Evolutionary conservation across 2,113 vertebrate genomes (phyloP).

Genomic region (Rynchops niger): DNA sequence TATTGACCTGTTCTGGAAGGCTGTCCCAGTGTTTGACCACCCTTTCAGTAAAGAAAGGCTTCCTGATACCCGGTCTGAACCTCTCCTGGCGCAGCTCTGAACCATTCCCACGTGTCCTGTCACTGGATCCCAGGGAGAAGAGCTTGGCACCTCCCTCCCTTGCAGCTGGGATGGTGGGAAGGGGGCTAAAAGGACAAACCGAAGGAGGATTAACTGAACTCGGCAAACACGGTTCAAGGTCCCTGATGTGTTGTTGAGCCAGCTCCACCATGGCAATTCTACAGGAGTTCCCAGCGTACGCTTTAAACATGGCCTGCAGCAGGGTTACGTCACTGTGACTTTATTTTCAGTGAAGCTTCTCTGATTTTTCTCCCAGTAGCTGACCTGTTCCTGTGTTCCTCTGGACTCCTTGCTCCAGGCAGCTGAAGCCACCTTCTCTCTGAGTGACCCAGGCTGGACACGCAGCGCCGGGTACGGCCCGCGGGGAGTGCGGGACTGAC

Average conservation of each 20-base stretch:
- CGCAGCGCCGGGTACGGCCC: rapidly evolving
- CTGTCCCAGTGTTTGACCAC: background rate
- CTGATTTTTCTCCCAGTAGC: background rate
- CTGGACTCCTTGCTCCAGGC: background rate
- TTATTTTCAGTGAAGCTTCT: background rate
- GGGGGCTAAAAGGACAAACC: background rate
- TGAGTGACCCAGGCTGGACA: background rate
- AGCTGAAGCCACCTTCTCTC: background rate
- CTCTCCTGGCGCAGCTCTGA: background rate
- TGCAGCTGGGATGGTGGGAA: too few species aligned
- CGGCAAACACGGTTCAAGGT: rapidly evolving
- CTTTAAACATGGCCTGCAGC: background rate
- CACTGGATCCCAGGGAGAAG: background rate
- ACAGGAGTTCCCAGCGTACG: rapidly evolving
- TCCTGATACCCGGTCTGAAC: background rate
- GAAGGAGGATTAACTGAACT: background rate
- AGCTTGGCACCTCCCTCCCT: background rate
- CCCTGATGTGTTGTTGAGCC: background rate
- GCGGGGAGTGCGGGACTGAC: too few species aligned
- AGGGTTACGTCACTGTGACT: background rate
- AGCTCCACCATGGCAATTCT: background rate
- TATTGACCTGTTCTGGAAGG: background rate
- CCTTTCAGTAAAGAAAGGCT: background rate
- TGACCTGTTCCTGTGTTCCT: background rate
- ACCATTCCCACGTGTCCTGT: too few species aligned